Percentiles rank a stretch among this genome's conserved stretches.
phyloP scores from a whole-genome alignment of 2,113 vertebrate genomes.

The Genyomyrus donnyi region DNA sequence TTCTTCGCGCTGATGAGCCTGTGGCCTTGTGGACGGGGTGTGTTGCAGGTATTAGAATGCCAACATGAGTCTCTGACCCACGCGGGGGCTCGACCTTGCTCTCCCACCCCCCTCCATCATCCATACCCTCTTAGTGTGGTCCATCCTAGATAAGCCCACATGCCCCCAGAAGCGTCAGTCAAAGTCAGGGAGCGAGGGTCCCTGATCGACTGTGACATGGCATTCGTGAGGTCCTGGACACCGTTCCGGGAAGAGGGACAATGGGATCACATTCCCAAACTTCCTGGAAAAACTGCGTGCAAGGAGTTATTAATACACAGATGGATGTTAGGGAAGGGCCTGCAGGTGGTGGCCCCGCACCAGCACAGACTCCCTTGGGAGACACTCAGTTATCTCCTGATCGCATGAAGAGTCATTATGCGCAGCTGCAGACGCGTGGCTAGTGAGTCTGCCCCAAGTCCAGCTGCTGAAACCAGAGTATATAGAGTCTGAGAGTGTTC shows the following conservation, averaged over 20 bases:
- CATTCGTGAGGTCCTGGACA: conserved; percentile 25
- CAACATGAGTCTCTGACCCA: neutral
- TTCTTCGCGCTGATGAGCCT: neutral
- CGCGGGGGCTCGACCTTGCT: neutral
- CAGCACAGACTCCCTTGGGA: neutral
- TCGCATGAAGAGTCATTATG: neutral
- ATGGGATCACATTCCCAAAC: conserved; percentile 43
- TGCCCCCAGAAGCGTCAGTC: conserved; percentile 29
- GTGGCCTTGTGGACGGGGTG: neutral
- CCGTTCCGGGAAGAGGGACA: conserved; percentile 54
- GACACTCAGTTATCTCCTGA: neutral
- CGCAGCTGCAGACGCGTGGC: neutral
- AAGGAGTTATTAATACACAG: conserved; percentile 53
- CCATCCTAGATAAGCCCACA: neutral
- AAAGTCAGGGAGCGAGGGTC: conserved; percentile 18
- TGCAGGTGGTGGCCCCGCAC: conserved; percentile 10
- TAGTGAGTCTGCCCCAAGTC: neutral
- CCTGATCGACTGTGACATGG: conserved; percentile 15
- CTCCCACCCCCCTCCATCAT: neutral
- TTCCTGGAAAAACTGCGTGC: conserved; percentile 42
- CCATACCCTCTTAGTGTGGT: neutral
- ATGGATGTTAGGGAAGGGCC: conserved; percentile 25
- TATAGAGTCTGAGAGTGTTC: neutral
- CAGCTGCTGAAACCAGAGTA: neutral
- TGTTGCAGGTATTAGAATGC: neutral